Conservation (phyloP, 2,113 vertebrate species). For the Emydura subglobosa region DNA sequence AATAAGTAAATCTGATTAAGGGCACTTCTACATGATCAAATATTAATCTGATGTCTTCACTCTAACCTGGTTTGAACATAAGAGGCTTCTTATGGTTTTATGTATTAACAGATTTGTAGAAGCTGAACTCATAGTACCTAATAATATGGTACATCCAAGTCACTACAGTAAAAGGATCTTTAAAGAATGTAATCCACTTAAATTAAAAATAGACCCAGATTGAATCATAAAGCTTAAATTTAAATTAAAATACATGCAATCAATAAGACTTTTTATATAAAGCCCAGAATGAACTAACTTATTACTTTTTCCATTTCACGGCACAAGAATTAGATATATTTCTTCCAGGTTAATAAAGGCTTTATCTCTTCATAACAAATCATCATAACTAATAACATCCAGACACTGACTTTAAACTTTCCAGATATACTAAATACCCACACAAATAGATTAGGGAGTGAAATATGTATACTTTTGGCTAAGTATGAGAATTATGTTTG, state of each 20-base stretch:
- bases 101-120: constrained; percentile 95
- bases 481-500: constrained; percentile 42
- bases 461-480: constrained; percentile 27
- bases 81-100: constrained; percentile 95
- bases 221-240: constrained; percentile 79
- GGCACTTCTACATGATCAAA: constrained; percentile 95
- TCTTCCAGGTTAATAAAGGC: constrained; percentile 39
- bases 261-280: constrained; percentile 56
- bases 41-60: constrained; percentile 96
- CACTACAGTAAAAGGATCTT: constrained; percentile 85
- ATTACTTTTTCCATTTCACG: neutral
- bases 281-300: constrained; percentile 38
- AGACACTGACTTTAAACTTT: neutral
- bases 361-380: constrained; percentile 37
- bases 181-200: constrained; percentile 90
- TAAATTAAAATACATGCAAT: constrained; percentile 75
- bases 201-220: constrained; percentile 86
- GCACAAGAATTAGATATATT: constrained; percentile 10
- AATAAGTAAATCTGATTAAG: constrained; percentile 98
- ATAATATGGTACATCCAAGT: constrained; percentile 90
- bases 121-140: constrained; percentile 92
- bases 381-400: constrained; percentile 21
- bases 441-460: neutral
- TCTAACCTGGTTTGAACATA: constrained; percentile 90
- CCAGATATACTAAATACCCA: neutral